Conservation (phyloP, 2,888 invertebrate species). For the Chesias legatella region DNA sequence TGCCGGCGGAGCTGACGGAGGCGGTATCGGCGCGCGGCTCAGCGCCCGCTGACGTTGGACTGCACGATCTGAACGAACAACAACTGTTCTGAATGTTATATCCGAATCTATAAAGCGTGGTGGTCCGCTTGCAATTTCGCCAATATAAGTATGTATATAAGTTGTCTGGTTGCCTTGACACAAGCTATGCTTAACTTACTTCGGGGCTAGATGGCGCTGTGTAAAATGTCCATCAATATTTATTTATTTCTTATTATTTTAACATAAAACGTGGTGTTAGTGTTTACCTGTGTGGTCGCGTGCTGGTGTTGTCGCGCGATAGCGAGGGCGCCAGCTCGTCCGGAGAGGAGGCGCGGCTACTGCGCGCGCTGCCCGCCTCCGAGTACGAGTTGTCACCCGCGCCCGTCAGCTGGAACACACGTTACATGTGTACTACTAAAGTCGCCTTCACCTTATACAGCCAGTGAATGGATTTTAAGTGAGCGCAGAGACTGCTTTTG, state of each 20-base stretch:
- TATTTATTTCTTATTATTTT: too few relatives aligned
- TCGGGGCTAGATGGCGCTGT: too few relatives aligned
- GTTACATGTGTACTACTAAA: too few relatives aligned
- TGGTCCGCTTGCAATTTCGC: too few relatives aligned
- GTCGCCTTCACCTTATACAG: too few relatives aligned
- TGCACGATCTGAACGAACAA: slow-evolving; percentile 47
- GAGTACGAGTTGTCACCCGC: slow-evolving; percentile 76
- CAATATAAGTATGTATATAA: too few relatives aligned
- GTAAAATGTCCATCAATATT: too few relatives aligned
- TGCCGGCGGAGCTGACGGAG: slow-evolving; percentile 35
- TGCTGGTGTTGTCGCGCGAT: slow-evolving; percentile 24
- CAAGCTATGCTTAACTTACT: too few relatives aligned
- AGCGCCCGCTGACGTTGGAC: slow-evolving; percentile 40
- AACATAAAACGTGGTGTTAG: too few relatives aligned
- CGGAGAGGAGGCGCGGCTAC: slow-evolving; percentile 82
- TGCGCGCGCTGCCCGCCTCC: slow-evolving; percentile 75
- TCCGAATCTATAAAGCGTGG: background rate
- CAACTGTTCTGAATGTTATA: slow-evolving; percentile 9
- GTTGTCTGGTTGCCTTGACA: too few relatives aligned
- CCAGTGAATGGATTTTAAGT: too few relatives aligned
- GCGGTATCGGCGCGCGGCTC: slow-evolving; percentile 41
- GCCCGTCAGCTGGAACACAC: slow-evolving; percentile 55
- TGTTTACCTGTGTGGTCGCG: slow-evolving; percentile 31
- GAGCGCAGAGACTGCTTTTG: too few relatives aligned
- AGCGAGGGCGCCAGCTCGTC: slow-evolving; percentile 82